Evolutionary conservation across 35 echinoderm and acorn worm genomes (phyloP).

Genomic region (Eucidaris tribuloides): DNA sequence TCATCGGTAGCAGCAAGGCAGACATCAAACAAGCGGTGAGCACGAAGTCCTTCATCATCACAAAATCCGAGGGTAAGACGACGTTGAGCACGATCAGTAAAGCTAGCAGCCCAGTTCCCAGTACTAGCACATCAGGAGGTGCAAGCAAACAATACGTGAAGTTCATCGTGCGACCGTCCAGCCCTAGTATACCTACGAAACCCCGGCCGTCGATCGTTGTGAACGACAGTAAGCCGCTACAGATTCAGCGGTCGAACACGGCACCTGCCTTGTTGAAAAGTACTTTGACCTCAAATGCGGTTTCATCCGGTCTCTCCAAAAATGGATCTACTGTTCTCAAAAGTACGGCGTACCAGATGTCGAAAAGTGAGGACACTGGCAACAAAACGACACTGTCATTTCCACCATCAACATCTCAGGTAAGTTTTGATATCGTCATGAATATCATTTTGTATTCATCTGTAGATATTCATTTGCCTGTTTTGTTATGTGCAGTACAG

Average conservation of each 20-base stretch:
- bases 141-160: slow-evolving; percentile 3
- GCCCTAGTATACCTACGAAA: neutral
- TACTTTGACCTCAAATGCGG: no score
- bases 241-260: neutral
- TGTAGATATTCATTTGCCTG: no score
- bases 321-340: neutral
- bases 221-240: neutral
- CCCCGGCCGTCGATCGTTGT: neutral
- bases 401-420: slow-evolving; percentile 8
- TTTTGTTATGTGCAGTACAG: no score
- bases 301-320: neutral
- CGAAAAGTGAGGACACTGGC: neutral
- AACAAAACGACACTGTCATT: neutral
- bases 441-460: no score
- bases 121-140: neutral
- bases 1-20: slow-evolving; percentile 17
- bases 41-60: neutral
- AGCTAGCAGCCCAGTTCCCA: neutral
- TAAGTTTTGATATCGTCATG: no score
- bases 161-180: neutral
- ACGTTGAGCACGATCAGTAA: neutral
- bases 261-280: neutral
- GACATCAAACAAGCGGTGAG: neutral
- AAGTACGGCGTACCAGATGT: neutral
- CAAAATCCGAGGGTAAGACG: neutral